Evolutionary conservation across 2,113 vertebrate species (phyloP), one percentile per base, ranked within the genome.

Genomic region (Lota lota): DNA sequence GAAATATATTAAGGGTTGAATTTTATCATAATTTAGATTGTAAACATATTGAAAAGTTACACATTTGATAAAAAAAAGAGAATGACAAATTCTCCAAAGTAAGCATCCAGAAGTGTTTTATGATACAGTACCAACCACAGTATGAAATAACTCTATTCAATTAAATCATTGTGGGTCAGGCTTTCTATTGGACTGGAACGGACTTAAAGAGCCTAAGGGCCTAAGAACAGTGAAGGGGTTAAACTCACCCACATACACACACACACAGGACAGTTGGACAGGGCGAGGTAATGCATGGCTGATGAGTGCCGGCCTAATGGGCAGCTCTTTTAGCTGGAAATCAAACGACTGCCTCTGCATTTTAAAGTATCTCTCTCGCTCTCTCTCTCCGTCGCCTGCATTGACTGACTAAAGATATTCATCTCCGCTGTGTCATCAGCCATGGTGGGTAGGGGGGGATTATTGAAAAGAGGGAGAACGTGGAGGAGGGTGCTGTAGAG

Each of bases 221-320:
- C 10, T 47, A 47, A 47, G 21, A 80, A 87, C 67, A 61, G 64
- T 47, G 21, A 80, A 87, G 72, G 84, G 71, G 80, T 85, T 85
- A 82, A 84, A 56, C 53, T 14, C 53, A 56, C 53, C 10, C 53
- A 56, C 51, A 53, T 11, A 53, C 51, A 53, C 51, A 53, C 53
- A 53, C 80, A 60, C 68, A 66, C 63, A 64, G 72, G 80, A 79
- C 78, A 74, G 79, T 72, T 51, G 70, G 66, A 60, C 84, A 79
- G 80, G 80, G 68, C 74, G 53, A 56, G 83, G 77, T 86, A 89
- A 88, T 90, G 90, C 87, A 89, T 92, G 79, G 82, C 88, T 90
- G 88, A 92, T 91, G 88, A 91, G 89, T 80, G 78, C 85, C 63
- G 75, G 79, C 81, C 87, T 91, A 91, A 92, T 91, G 90, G 87